These are phyloP conservation scores for Drosophila erecta DNA, from an alignment of 1,140 invertebrate species.

Conservation along the genomic window DNA sequence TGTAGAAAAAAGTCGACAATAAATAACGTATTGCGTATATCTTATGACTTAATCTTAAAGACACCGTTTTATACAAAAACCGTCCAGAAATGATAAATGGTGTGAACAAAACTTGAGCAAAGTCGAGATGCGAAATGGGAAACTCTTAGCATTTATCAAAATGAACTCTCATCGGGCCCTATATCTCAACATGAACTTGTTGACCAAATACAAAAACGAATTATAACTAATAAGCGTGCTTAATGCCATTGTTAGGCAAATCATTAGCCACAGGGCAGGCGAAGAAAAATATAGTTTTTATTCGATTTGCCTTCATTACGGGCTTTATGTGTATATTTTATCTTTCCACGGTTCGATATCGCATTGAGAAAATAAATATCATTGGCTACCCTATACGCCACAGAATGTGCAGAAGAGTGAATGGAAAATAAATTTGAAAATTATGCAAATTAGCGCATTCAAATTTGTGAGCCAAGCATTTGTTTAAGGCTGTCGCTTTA, in stretches of 20 bases:
- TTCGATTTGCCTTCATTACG: slow-evolving; percentile 37
- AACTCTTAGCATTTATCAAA: slow-evolving; percentile 53
- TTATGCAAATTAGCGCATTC: slow-evolving; percentile 69
- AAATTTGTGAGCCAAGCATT: slow-evolving; percentile 58
- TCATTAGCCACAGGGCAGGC: slow-evolving; percentile 41
- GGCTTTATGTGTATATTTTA: slow-evolving; percentile 2
- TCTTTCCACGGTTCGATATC: slow-evolving; percentile 19
- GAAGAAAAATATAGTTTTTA: slow-evolving; percentile 44
- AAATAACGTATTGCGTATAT: slow-evolving; percentile 34
- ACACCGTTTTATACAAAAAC: slow-evolving; percentile 22
- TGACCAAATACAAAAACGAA: slow-evolving; percentile 64
- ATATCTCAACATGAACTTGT: slow-evolving; percentile 39
- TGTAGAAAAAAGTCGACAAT: slow-evolving; percentile 29
- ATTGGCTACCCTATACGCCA: slow-evolving; percentile 61
- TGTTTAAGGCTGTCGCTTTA: slow-evolving; percentile 56
- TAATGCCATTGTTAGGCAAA: slow-evolving; percentile 74
- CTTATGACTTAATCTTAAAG: slow-evolving; percentile 37
- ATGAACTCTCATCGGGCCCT: slow-evolving; percentile 18
- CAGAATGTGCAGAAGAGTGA: slow-evolving; percentile 40
- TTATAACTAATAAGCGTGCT: slow-evolving; percentile 72
- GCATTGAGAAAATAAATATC: slow-evolving; percentile 48
- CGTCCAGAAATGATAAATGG: slow-evolving; percentile 57
- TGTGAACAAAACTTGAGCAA: slow-evolving; percentile 48
- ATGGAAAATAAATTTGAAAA: slow-evolving; percentile 69
- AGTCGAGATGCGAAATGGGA: slow-evolving; percentile 1